Evolutionary conservation across 2,797 vertebrate genomes (phyloP), one percentile per base, ranked within the genome.

Genomic region (Ctenochaetus hawaiiensis): DNA sequence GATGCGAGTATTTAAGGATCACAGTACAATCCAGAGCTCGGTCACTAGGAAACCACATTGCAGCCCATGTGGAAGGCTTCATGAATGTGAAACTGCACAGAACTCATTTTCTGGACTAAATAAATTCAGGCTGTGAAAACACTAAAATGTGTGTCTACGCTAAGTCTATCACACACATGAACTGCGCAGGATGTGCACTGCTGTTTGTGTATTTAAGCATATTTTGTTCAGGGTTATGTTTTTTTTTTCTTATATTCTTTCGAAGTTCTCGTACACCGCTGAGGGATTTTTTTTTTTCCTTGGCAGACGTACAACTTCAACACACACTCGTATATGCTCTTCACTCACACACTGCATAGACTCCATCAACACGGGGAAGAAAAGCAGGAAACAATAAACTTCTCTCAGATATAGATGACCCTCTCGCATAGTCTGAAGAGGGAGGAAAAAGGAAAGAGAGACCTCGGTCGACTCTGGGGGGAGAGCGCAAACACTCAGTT

Each of bases 1-100:
- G 75, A 80, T 83, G 63, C 5, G 8, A 80, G 73, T 89, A 78
- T 92, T 92, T 82, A 88, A 87, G 87, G 81, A 89, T 88, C 86
- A 80, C 75, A 83, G 69, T 79, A 66, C 44, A 10, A 83, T 86
- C 68, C 86, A 69, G 71, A 73, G 70, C 79, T 73, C 10, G 51
- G 78, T 86, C 83, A 81, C 81, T 41, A 65, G 59, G 84, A 89
- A 87, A 84, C 84, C 77, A 59, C 80, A 73, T 47, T 73, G 66
- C 71, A 87, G 68, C 68, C 78, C 84, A 86, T 83, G 77, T 83
- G 85, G 80, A 91, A 79, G 26, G 22, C 57, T 83, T 91, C 77
- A 78, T 79, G 67, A 77, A 81, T 75, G 72, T 69, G 56, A 75
- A 87, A 75, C 77, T 80, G 76, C 64, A 68, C 58, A 68, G 49